phyloP scores from a whole-genome alignment of 2,888 invertebrate genomes.

The Mythimna loreyi region DNA sequence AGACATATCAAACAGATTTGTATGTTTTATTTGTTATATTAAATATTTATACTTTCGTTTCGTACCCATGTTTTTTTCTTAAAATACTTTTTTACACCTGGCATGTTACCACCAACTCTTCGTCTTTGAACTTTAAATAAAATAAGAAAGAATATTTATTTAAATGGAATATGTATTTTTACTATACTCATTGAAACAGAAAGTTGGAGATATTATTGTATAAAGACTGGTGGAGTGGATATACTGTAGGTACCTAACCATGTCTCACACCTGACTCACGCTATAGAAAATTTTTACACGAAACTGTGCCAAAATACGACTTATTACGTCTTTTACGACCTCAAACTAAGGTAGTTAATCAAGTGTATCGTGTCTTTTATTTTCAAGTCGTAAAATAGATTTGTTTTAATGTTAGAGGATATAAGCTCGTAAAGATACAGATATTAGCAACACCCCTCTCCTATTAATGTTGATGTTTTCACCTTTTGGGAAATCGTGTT shows the following conservation, averaged over 20 bases:
- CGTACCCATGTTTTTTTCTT: too few species aligned
- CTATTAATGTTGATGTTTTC: constrained; percentile 64
- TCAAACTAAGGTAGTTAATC: constrained; percentile 53
- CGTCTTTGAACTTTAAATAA: too few species aligned
- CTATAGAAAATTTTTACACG: constrained; percentile 19
- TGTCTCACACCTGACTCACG: constrained; percentile 7
- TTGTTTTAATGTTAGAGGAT: constrained; percentile 50
- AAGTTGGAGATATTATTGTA: too few species aligned
- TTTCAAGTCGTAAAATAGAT: constrained; percentile 49
- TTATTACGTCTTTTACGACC: constrained; percentile 55
- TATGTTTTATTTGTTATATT: too few species aligned
- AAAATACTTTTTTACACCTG: too few species aligned
- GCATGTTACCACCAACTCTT: too few species aligned
- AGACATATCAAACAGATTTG: too few species aligned
- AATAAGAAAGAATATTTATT: too few species aligned
- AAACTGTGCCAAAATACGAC: constrained; percentile 41
- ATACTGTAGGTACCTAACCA: background rate
- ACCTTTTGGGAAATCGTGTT: constrained; percentile 71
- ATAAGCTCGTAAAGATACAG: constrained; percentile 53
- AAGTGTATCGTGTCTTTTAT: constrained; percentile 48
- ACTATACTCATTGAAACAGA: too few species aligned
- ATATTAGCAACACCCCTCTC: constrained; percentile 51
- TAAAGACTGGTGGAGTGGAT: background rate
- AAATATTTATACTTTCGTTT: too few species aligned
- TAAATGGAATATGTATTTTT: too few species aligned